A percentile compares a stretch with the other conserved stretches of the same genome.
phyloP scores from a whole-genome alignment of 2,113 vertebrate species.

The Chloebia gouldiae region DNA sequence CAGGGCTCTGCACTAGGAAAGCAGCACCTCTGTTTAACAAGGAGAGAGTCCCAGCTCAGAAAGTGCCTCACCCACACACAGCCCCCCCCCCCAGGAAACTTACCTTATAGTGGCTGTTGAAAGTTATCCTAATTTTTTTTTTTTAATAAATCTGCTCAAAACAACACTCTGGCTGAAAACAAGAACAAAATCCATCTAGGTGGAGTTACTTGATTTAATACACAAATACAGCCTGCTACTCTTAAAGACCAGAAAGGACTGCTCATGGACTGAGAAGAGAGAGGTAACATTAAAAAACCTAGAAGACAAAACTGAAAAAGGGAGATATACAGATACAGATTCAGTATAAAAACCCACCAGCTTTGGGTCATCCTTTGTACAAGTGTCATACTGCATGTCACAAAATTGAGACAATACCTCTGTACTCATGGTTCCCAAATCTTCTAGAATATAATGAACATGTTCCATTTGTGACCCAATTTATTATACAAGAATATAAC shows the following conservation, averaged over 20 bases:
- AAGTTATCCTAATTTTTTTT: not conserved
- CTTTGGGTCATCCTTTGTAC: not conserved
- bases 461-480: not conserved
- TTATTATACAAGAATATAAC: not conserved
- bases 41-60: not conserved
- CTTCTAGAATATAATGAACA: not conserved
- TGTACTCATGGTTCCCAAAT: not conserved
- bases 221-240: not conserved
- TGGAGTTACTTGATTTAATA: not conserved
- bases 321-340: not conserved
- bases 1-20: not conserved
- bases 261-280: not conserved
- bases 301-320: not conserved
- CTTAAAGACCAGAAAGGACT: not conserved
- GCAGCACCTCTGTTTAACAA: not conserved
- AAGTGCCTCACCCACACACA: not conserved
- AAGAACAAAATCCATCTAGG: not conserved
- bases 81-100: not conserved
- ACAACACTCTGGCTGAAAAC: not conserved
- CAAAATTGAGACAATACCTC: not conserved
- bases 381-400: not conserved
- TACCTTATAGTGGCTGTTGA: not conserved
- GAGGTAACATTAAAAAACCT: not conserved
- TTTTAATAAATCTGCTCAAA: not conserved
- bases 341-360: not conserved